phyloP scores from a whole-genome alignment of 2,113 vertebrate genomes.

The Cebidichthys violaceus region DNA sequence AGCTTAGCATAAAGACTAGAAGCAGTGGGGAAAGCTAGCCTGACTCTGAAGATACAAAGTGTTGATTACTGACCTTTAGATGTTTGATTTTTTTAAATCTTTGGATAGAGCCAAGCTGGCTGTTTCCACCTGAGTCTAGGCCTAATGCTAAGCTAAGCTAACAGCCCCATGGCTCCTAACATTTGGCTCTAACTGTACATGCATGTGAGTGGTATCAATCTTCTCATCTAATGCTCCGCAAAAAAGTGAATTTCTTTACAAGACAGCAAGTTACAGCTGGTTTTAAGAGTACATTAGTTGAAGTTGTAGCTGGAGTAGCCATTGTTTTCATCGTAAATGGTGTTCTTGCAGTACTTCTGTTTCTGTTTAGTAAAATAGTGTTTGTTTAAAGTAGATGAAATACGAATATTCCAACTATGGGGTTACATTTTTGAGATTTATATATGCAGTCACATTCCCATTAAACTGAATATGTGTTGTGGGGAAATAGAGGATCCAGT shows the following conservation, averaged over 20 bases:
- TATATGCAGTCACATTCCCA: slow-evolving; percentile 23
- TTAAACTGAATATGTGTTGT: slow-evolving; percentile 45
- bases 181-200: background rate
- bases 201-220: background rate
- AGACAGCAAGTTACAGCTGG: background rate
- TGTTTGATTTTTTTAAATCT: background rate
- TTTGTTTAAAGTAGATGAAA: background rate
- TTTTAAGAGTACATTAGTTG: too few species aligned
- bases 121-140: background rate
- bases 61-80: background rate
- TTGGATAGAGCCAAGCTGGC: background rate
- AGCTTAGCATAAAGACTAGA: background rate
- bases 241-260: background rate
- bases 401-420: background rate
- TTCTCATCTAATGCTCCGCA: background rate
- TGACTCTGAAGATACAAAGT: background rate
- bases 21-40: background rate
- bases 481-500: slow-evolving; percentile 10
- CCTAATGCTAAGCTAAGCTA: slow-evolving; percentile 1
- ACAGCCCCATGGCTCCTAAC: background rate
- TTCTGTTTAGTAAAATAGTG: slow-evolving; percentile 14
- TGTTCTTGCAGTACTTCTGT: background rate
- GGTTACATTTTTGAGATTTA: slow-evolving; percentile 19
- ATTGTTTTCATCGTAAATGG: background rate
- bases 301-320: background rate